Conservation (phyloP, 2,113 vertebrate species). For the Cavia aperea region DNA sequence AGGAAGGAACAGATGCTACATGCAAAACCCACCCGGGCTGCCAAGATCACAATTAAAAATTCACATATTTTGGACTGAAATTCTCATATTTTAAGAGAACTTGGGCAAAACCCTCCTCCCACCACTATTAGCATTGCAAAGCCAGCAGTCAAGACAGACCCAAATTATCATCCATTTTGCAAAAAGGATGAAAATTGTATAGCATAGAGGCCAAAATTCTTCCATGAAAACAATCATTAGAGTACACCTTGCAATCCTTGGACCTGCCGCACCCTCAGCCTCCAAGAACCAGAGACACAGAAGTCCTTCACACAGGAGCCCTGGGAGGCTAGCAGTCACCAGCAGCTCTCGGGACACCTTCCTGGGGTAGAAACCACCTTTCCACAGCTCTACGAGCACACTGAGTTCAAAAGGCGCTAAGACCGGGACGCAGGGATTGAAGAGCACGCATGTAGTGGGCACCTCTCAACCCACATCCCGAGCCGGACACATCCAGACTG, state of each 20-base stretch:
- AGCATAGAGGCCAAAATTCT: conserved; percentile 61
- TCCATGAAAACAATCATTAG: conserved; percentile 68
- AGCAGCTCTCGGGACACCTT: background rate
- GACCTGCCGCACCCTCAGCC: background rate
- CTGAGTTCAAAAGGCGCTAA: background rate
- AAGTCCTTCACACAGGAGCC: background rate
- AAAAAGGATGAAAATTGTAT: conserved; percentile 70
- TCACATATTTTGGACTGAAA: conserved; percentile 71
- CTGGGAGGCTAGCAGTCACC: background rate
- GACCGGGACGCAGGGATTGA: rapidly evolving
- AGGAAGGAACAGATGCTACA: conserved; percentile 64
- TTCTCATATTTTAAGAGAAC: conserved; percentile 70
- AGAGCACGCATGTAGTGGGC: background rate
- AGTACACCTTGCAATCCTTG: conserved; percentile 59
- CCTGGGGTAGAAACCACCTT: background rate
- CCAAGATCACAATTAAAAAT: conserved; percentile 69
- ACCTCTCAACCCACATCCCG: background rate
- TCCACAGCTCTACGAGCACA: background rate
- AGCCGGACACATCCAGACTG: background rate
- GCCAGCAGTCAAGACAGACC: conserved; percentile 67
- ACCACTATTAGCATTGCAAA: conserved; percentile 73
- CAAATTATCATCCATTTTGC: conserved; percentile 71
- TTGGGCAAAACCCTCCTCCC: conserved; percentile 67
- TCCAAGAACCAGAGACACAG: background rate
- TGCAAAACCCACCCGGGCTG: conserved; percentile 62